These are phyloP conservation scores for Synanthedon formicaeformis DNA, from an alignment of 2,888 invertebrate species.

Conservation along the genomic window DNA sequence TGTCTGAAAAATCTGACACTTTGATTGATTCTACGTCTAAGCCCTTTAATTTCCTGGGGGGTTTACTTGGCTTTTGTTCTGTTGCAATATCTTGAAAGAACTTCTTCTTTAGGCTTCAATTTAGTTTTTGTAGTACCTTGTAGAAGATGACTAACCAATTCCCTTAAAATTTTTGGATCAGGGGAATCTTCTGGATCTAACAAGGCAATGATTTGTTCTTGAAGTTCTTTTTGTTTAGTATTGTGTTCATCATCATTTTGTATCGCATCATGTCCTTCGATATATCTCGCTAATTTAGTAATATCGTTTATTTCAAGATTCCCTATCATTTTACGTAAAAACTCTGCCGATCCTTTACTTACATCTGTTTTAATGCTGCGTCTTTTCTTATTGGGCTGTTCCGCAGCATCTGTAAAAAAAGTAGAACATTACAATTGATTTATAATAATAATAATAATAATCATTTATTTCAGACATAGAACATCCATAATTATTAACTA, in stretches of 20 bases:
- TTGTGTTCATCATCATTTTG: slow-evolving; percentile 14
- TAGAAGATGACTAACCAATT: slow-evolving; percentile 39
- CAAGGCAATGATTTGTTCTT: slow-evolving; percentile 48
- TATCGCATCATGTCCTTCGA: slow-evolving; percentile 47
- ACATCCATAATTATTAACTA: too few relatives aligned
- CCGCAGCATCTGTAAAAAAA: slow-evolving; percentile 34
- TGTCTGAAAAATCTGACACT: slow-evolving; percentile 28
- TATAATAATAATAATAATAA: too few relatives aligned
- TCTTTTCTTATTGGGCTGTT: slow-evolving; percentile 46
- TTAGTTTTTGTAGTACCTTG: slow-evolving; percentile 34
- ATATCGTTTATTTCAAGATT: slow-evolving; percentile 53
- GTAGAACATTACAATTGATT: not conserved
- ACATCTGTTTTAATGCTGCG: slow-evolving; percentile 49
- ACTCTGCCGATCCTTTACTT: slow-evolving; percentile 56
- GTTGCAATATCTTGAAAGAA: slow-evolving; percentile 30
- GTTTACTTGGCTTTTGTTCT: slow-evolving; percentile 24
- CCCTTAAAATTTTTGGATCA: slow-evolving; percentile 33
- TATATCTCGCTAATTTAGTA: slow-evolving; percentile 45
- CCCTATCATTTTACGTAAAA: slow-evolving; percentile 49
- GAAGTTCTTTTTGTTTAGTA: slow-evolving; percentile 42
- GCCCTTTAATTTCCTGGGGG: slow-evolving; percentile 42
- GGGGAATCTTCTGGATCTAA: slow-evolving; percentile 49
- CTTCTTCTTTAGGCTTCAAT: slow-evolving; percentile 20
- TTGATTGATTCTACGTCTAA: slow-evolving; percentile 31
- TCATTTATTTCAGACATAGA: too few relatives aligned